These are phyloP conservation scores for Antheraea pernyi DNA, from an alignment of 1,140 invertebrate genomes.

Conservation along the genomic window DNA sequence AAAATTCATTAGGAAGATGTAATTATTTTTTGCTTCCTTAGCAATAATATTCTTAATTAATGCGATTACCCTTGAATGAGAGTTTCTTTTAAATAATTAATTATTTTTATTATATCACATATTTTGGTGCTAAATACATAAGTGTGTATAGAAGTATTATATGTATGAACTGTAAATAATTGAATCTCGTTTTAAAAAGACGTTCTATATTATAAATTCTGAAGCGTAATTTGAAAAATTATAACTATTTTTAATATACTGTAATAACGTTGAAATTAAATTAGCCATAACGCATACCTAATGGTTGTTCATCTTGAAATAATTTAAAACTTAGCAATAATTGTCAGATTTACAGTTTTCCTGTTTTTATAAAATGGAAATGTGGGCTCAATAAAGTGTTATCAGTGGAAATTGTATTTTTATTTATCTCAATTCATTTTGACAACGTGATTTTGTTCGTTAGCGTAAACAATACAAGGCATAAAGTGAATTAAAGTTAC, in stretches of 20 bases:
- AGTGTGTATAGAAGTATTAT: neutral
- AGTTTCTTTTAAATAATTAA: neutral
- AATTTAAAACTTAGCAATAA: conserved; percentile 1
- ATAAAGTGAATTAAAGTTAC: too few species aligned
- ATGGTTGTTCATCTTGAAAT: neutral
- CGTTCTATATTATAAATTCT: neutral
- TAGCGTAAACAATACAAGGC: too few species aligned
- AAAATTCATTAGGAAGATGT: too few species aligned
- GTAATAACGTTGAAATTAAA: neutral
- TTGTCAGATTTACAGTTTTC: neutral
- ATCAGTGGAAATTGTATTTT: conserved; percentile 1
- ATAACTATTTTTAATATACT: neutral
- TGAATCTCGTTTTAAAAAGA: neutral
- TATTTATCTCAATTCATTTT: neutral
- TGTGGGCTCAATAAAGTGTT: conserved; percentile 16
- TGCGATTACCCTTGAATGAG: neutral
- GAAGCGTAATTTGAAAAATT: neutral
- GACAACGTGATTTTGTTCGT: too few species aligned
- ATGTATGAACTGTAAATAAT: neutral
- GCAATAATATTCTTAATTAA: neutral
- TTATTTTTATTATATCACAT: neutral
- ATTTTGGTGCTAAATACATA: conserved; percentile 2
- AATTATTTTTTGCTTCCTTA: too few species aligned
- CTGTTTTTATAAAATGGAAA: conserved; percentile 13
- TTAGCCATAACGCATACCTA: conserved; percentile 23